Conservation (phyloP, 2,888 invertebrate species). For the Melikaiella ostensackeni region DNA sequence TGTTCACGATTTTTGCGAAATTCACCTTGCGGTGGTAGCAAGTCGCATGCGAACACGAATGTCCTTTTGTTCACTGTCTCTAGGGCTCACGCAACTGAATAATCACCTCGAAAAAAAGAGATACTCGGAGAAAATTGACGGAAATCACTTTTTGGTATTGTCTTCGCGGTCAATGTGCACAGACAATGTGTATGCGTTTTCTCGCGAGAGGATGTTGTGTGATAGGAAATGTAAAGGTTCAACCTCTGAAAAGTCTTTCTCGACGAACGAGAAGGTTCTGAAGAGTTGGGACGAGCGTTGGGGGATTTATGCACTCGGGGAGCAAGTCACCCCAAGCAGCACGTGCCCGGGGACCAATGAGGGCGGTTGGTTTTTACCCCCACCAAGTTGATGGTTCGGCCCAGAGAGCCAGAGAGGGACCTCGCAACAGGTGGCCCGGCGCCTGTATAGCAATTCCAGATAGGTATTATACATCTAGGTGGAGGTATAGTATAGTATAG, state of each 20-base stretch:
- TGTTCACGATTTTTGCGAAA: neutral
- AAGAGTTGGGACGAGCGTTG: constrained; percentile 55
- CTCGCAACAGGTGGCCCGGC: constrained; percentile 71
- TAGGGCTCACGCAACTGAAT: constrained; percentile 10
- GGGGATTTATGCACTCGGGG: constrained; percentile 73
- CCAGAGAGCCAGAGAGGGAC: constrained; percentile 44
- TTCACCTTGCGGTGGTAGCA: neutral
- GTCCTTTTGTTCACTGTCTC: neutral
- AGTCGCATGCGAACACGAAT: constrained; percentile 8
- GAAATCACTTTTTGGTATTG: constrained; percentile 26
- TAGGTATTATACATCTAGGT: constrained; percentile 34
- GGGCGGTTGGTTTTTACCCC: constrained; percentile 53
- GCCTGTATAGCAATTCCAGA: constrained; percentile 43
- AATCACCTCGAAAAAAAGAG: neutral
- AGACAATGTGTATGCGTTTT: neutral
- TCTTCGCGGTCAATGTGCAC: constrained; percentile 31
- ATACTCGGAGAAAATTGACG: neutral
- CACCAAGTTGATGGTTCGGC: constrained; percentile 55
- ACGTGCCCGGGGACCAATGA: constrained; percentile 74
- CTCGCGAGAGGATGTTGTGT: constrained; percentile 38
- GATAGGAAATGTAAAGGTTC: neutral
- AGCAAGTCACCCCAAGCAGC: constrained; percentile 73
- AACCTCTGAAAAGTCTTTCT: constrained; percentile 6
- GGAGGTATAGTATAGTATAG: neutral
- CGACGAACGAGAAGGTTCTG: constrained; percentile 68